Evolutionary conservation across 2,888 invertebrate genomes (phyloP).

Genomic region (Hyposoter dolosus): DNA sequence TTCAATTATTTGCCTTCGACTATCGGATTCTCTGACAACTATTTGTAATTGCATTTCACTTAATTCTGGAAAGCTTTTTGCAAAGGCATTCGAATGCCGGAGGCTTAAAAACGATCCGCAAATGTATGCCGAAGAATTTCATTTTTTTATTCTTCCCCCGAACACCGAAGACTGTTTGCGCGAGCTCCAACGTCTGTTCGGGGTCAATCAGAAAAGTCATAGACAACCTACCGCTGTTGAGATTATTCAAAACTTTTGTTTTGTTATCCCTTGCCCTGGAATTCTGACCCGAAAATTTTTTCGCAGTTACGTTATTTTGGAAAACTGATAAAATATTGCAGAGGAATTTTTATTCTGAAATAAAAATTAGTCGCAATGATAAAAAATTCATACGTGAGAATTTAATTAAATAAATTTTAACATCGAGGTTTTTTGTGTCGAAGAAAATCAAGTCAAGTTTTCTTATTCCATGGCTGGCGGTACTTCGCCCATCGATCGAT

Average conservation of each 20-base stretch:
- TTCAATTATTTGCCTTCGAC: conserved; percentile 4
- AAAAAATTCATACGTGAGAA: too few species aligned
- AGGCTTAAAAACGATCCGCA: not conserved
- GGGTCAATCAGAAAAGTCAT: not conserved
- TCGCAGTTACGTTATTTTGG: not conserved
- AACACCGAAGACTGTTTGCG: not conserved
- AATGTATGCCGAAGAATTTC: not conserved
- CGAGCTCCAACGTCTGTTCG: not conserved
- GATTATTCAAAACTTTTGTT: not conserved
- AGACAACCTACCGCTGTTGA: not conserved
- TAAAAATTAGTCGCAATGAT: too few species aligned
- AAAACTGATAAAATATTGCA: too few species aligned
- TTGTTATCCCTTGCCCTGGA: not conserved
- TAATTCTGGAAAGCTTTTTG: not conserved
- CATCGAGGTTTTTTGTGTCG: too few species aligned
- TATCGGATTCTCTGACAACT: not conserved
- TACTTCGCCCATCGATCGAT: not conserved
- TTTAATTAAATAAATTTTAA: too few species aligned
- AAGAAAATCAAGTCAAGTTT: not conserved
- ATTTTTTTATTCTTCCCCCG: not conserved
- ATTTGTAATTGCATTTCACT: not conserved
- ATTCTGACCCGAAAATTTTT: not conserved
- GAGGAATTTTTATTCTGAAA: too few species aligned
- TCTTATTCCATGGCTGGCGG: not conserved
- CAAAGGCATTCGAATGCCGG: not conserved